These are phyloP conservation scores for Bagarius yarrelli DNA, from an alignment of 2,113 vertebrate species.

Conservation along the genomic window DNA sequence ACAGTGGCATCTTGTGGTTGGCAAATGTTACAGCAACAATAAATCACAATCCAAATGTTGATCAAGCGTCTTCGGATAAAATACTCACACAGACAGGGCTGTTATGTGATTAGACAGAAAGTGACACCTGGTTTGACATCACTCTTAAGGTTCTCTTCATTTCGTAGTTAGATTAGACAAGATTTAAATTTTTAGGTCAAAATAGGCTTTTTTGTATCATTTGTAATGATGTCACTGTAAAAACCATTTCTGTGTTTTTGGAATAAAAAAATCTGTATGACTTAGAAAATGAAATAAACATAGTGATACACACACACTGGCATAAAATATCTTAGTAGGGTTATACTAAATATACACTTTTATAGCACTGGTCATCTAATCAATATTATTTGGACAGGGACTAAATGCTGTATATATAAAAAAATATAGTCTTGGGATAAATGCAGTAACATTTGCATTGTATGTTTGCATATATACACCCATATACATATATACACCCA, in stretches of 20 bases:
- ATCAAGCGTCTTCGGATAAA: background rate
- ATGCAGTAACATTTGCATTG: background rate
- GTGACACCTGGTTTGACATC: background rate
- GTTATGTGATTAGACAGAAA: background rate
- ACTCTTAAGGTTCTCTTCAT: background rate
- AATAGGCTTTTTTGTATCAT: too few relatives aligned
- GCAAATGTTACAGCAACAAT: background rate
- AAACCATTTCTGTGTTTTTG: too few relatives aligned
- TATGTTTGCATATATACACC: too few relatives aligned
- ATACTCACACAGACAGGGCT: background rate
- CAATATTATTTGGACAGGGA: background rate
- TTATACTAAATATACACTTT: background rate
- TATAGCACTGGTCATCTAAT: background rate
- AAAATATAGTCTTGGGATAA: too few relatives aligned
- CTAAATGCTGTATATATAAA: background rate
- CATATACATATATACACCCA: too few relatives aligned
- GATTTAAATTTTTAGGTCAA: too few relatives aligned
- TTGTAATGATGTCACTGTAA: too few relatives aligned
- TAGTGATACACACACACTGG: too few relatives aligned
- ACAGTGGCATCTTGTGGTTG: slow-evolving; percentile 5
- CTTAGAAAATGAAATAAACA: too few relatives aligned
- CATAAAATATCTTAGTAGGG: background rate
- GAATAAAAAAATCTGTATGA: too few relatives aligned
- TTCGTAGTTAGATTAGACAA: too few relatives aligned
- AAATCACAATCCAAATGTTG: background rate